Conservation (phyloP, 92 coral and sea anemone genomes). For the Micromussa lordhowensis region DNA sequence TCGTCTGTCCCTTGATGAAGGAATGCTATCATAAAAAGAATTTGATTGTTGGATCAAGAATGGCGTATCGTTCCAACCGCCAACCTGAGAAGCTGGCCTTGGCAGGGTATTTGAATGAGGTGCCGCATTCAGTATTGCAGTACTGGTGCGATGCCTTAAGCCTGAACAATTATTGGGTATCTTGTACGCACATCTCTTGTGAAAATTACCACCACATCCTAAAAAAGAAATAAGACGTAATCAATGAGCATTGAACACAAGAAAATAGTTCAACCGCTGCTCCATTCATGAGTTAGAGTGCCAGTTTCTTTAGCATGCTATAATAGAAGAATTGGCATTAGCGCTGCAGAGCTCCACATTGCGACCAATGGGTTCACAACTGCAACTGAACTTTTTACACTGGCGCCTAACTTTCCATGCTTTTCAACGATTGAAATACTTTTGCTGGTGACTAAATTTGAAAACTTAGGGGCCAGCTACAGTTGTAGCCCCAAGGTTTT, state of each 20-base stretch:
- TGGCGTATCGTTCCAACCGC: slow-evolving; percentile 38
- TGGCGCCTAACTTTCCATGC: too few species aligned
- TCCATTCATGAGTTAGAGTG: too few species aligned
- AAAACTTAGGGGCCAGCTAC: too few species aligned
- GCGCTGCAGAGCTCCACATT: too few species aligned
- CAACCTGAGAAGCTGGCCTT: slow-evolving; percentile 47
- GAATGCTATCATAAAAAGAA: slow-evolving; percentile 58
- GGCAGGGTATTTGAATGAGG: slow-evolving; percentile 67
- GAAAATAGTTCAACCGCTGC: background rate
- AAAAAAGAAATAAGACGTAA: background rate
- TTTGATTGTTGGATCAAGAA: slow-evolving; percentile 58
- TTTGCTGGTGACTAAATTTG: too few species aligned
- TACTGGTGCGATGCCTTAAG: slow-evolving; percentile 71
- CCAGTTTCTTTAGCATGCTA: too few species aligned
- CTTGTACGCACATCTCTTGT: slow-evolving; percentile 96
- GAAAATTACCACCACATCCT: slow-evolving; percentile 99
- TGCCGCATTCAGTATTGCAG: slow-evolving; percentile 53
- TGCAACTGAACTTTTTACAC: too few species aligned
- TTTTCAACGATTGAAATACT: too few species aligned
- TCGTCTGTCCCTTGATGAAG: slow-evolving; percentile 59
- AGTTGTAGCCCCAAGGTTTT: too few species aligned
- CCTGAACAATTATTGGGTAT: slow-evolving; percentile 97
- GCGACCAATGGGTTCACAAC: too few species aligned
- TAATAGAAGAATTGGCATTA: too few species aligned
- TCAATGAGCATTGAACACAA: background rate